Conservation (phyloP, 2,888 invertebrate species). For the Papilio protenor region DNA sequence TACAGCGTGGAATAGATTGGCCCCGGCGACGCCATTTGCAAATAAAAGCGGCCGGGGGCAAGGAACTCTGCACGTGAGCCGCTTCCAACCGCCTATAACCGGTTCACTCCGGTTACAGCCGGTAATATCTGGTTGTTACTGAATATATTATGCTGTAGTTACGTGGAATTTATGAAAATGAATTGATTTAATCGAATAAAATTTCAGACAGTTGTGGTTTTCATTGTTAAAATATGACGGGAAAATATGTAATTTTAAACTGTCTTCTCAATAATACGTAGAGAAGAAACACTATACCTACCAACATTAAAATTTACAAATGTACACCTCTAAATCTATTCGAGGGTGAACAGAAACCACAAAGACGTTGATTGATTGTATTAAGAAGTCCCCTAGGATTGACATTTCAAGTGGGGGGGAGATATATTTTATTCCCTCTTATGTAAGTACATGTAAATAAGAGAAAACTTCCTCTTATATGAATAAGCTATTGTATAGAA, state of each 20-base stretch:
- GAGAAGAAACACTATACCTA: slow-evolving; percentile 5
- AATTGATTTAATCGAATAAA: slow-evolving; percentile 1
- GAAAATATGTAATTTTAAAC: not conserved
- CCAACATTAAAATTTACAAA: slow-evolving; percentile 10
- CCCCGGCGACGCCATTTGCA: slow-evolving; percentile 39
- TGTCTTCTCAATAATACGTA: not conserved
- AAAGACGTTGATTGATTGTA: slow-evolving; percentile 38
- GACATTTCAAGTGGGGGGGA: not conserved
- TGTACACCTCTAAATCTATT: slow-evolving; percentile 25
- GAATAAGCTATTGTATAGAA: no score
- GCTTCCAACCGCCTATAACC: slow-evolving; percentile 41
- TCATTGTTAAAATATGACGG: not conserved
- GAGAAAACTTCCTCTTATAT: not conserved
- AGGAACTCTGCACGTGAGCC: slow-evolving; percentile 42
- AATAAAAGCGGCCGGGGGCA: slow-evolving; percentile 35
- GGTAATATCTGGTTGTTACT: slow-evolving; percentile 37
- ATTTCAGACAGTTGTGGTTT: not conserved
- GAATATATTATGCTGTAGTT: slow-evolving; percentile 13
- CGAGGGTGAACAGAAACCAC: slow-evolving; percentile 33
- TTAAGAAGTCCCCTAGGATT: slow-evolving; percentile 25
- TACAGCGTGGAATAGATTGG: slow-evolving; percentile 39
- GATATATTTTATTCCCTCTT: not conserved
- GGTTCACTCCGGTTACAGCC: slow-evolving; percentile 41
- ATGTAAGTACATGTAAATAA: not conserved
- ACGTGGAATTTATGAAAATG: slow-evolving; percentile 20